Evolutionary conservation across 1,140 invertebrate genomes (phyloP).

Genomic region (Hylyphantes graminicola): DNA sequence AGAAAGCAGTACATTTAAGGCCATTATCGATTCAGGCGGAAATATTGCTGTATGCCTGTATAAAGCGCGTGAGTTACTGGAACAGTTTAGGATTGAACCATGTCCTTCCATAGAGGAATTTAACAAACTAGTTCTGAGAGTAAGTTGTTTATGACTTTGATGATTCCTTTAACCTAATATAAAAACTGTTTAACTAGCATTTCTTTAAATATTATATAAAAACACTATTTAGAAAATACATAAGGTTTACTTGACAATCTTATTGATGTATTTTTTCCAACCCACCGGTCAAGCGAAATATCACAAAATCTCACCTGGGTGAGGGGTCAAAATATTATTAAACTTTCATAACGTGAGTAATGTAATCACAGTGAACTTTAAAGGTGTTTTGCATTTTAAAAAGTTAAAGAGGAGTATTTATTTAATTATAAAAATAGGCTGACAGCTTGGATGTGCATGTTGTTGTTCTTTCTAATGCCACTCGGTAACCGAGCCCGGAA

Average conservation of each 20-base stretch:
- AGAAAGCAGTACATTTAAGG: constrained; percentile 54
- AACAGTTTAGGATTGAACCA: constrained; percentile 43
- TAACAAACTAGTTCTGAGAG: constrained; percentile 19
- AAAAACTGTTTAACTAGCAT: background rate
- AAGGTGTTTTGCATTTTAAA: too few species aligned
- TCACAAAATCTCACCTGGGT: too few species aligned
- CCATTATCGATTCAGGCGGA: constrained; percentile 39
- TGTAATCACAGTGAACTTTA: too few species aligned
- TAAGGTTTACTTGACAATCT: background rate
- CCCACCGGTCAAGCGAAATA: too few species aligned
- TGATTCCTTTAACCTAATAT: background rate
- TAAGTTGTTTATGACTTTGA: background rate
- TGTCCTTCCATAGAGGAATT: constrained; percentile 37
- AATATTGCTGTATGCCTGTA: constrained; percentile 41
- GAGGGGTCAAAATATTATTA: too few species aligned
- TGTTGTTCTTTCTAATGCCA: too few species aligned
- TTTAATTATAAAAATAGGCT: too few species aligned
- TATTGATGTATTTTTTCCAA: background rate
- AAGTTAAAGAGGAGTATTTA: too few species aligned
- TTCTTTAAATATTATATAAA: background rate
- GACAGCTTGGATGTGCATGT: too few species aligned
- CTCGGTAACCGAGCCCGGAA: too few species aligned
- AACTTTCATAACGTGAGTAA: too few species aligned
- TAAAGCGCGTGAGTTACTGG: constrained; percentile 31
- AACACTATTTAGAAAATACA: background rate